Base-by-base conservation (phyloP, 2,113 vertebrate genomes). In the Fukomys damarensis region DNA sequence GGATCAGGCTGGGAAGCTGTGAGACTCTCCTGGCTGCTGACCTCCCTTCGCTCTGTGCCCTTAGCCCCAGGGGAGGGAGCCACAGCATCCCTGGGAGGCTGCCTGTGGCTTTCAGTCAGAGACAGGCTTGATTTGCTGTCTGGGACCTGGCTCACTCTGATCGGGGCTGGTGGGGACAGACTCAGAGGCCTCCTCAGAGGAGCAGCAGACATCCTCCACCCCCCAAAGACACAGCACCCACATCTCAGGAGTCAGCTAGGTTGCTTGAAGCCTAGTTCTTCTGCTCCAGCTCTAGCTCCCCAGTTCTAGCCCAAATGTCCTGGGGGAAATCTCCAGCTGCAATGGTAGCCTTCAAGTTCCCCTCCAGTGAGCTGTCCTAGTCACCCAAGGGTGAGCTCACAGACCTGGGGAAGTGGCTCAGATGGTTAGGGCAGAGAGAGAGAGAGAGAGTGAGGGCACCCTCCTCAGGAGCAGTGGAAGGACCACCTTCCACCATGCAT, bases 381-480 rank as follows among this genome's bases (percentile, higher is more conserved):
- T 49, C 11, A 32, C 38, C 26, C 32, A 20, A 52, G 0, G 13
- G 94, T 49, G 10, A 28, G 49, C 32, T 76, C 20, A 3, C 20
- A 54, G 66, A 58, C 38, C 84, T 41, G 52, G 38, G 79, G 66
- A 22, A 63, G 43, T 56, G 66, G 26, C 56, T 88, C 65, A 14
- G 74, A 43, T 63, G 35, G n/a, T 32, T 54, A 26, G 32, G 7
- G 38, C 63, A 38, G 61, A 46, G 22, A n/a, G n/a, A n/a, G n/a
- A n/a, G n/a, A n/a, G n/a, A 70, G 24, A 85, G 0, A 1, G 52
- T 24, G 22, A 46, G 56, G 46, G 26, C 41, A 49, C 26, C 26
- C 12, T 22, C 26, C 0, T 14, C 38, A 3, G 58, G 49, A 24
- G 0, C 41, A 13, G 1, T 7, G 8, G 46, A 58, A 49, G 35